Evolutionary conservation across 2,113 vertebrate species (phyloP).

Genomic region (Pterocles gutturalis): DNA sequence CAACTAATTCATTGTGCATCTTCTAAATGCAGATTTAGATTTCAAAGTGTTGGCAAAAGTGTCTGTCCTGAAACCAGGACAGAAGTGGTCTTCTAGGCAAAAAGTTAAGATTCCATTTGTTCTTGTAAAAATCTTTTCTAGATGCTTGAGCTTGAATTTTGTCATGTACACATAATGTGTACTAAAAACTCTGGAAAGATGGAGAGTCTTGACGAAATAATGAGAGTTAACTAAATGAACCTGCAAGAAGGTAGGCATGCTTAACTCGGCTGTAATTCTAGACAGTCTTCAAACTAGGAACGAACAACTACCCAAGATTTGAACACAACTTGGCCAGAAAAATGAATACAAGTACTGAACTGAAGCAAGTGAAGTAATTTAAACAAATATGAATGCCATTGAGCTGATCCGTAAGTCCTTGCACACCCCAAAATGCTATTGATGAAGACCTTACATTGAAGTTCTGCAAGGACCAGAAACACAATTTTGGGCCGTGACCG

Average conservation of each 20-base stretch:
- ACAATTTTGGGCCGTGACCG: not conserved
- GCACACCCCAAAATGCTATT: not conserved
- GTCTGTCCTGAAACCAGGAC: too few relatives aligned
- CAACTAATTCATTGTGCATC: not conserved
- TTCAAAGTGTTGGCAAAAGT: not conserved
- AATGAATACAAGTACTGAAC: not conserved
- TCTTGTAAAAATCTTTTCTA: not conserved
- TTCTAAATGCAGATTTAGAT: not conserved
- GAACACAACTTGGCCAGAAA: not conserved
- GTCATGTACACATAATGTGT: accelerated
- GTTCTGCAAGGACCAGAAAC: not conserved
- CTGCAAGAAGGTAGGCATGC: accelerated
- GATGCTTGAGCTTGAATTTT: not conserved
- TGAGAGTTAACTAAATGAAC: not conserved
- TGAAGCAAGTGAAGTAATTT: not conserved
- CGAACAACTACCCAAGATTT: not conserved
- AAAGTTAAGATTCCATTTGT: not conserved
- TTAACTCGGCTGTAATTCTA: not conserved
- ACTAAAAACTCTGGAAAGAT: not conserved
- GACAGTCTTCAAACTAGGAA: not conserved
- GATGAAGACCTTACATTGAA: not conserved
- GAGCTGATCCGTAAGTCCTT: not conserved
- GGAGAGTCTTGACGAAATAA: not conserved
- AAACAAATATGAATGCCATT: not conserved
- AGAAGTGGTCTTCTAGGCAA: not conserved